These are phyloP conservation scores for Lepisosteus oculatus DNA, from an alignment of 2,113 vertebrate genomes.

Conservation along the genomic window DNA sequence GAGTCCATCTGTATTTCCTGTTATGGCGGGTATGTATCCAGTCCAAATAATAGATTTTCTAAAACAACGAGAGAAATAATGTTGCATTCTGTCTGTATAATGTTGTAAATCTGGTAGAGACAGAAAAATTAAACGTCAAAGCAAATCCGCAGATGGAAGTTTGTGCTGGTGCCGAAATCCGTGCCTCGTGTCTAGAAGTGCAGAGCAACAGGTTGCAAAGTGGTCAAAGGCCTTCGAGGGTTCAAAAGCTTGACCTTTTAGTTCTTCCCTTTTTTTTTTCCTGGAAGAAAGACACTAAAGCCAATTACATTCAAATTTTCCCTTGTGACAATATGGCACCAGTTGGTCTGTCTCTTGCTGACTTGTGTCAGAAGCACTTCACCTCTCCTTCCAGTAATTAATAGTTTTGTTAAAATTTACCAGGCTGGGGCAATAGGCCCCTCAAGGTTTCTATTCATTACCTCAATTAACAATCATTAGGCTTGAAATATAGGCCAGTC, in stretches of 20 bases:
- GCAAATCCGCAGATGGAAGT: too few species aligned
- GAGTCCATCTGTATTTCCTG: too few species aligned
- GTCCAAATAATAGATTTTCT: too few species aligned
- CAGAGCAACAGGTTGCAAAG: conserved; percentile 19
- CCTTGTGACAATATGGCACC: conserved; percentile 43
- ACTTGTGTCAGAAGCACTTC: conserved; percentile 38
- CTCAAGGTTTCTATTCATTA: conserved; percentile 71
- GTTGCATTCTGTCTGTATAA: too few species aligned
- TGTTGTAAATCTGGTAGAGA: not conserved
- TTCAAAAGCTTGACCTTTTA: conserved; percentile 14
- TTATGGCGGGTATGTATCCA: too few species aligned
- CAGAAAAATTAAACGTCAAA: not conserved
- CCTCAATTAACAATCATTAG: conserved; percentile 77
- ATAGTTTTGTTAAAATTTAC: conserved; percentile 68
- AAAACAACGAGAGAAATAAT: too few species aligned
- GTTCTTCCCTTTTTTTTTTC: conserved; percentile 13
- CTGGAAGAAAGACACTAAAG: conserved; percentile 27
- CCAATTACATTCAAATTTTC: conserved; percentile 49
- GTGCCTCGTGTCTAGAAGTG: not conserved
- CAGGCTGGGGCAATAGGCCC: conserved; percentile 51
- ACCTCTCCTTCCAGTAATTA: conserved; percentile 42
- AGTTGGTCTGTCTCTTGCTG: conserved; percentile 45
- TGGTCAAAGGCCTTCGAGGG: conserved; percentile 14
- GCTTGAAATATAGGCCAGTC: conserved; percentile 77
- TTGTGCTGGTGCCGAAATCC: too few species aligned